These are phyloP conservation scores for Cossypha niveicapilla DNA, from an alignment of 2,797 vertebrate genomes.

Conservation along the genomic window DNA sequence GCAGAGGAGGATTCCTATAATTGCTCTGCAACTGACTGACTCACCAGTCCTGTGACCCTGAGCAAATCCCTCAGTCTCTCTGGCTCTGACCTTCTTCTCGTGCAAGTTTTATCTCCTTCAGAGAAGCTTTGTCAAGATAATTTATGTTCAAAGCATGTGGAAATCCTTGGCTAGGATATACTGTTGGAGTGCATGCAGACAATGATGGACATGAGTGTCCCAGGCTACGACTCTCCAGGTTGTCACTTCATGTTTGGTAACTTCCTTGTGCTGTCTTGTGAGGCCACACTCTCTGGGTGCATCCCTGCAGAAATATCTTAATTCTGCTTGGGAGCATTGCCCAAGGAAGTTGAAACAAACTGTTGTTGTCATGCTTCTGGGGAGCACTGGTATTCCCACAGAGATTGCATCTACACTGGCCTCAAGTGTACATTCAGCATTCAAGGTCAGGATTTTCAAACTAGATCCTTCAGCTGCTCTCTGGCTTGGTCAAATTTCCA, in stretches of 20 bases:
- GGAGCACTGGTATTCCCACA: background rate
- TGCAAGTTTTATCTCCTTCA: slow-evolving; percentile 18
- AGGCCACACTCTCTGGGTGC: background rate
- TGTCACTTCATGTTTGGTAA: background rate
- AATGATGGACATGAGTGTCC: background rate
- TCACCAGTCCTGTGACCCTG: background rate
- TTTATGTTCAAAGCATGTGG: background rate
- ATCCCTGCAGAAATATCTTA: background rate
- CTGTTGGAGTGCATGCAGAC: background rate
- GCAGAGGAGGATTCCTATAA: background rate
- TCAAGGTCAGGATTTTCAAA: background rate
- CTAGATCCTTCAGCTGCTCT: background rate
- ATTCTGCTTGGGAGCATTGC: background rate
- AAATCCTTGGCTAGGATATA: background rate
- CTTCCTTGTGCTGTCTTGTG: background rate
- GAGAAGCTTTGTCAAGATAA: background rate
- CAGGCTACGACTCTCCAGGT: background rate
- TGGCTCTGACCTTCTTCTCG: background rate
- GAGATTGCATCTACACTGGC: background rate
- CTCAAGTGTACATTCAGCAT: background rate
- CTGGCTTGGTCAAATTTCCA: background rate
- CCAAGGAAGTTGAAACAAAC: background rate
- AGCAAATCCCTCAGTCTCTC: background rate
- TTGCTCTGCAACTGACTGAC: background rate
- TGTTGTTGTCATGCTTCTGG: background rate